Conservation (phyloP, 92 coral and sea anemone species). For the Zoanthus sociatus region DNA sequence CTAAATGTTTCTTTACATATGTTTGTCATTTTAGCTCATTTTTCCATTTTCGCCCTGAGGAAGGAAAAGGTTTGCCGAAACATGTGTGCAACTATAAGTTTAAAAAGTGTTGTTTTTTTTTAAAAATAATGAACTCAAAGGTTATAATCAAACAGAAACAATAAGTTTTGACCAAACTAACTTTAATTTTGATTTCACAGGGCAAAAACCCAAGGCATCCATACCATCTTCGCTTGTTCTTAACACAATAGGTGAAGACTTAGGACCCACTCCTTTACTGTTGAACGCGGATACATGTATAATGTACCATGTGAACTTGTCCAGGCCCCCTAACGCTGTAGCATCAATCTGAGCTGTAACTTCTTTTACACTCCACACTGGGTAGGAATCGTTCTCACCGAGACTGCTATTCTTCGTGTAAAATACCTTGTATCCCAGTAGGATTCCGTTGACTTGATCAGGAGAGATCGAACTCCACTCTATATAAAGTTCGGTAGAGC, state of each 20-base stretch:
- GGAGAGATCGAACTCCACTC: constrained; percentile 82
- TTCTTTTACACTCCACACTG: constrained; percentile 8
- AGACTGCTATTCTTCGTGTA: constrained; percentile 22
- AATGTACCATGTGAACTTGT: constrained; percentile 78
- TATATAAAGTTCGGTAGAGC: constrained; percentile 86
- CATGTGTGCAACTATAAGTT: no score
- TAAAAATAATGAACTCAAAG: no score
- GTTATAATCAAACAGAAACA: no score
- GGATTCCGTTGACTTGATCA: constrained; percentile 72
- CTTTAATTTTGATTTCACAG: neutral
- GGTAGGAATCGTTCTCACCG: neutral
- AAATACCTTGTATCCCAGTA: constrained; percentile 50
- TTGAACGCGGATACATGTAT: constrained; percentile 85
- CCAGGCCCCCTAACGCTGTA: constrained; percentile 60
- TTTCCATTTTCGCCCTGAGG: no score
- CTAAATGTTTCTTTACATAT: no score
- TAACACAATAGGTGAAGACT: constrained; percentile 57
- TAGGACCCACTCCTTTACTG: constrained; percentile 90
- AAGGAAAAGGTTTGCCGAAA: no score
- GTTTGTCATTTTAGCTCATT: no score
- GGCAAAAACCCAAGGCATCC: neutral
- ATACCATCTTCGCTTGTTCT: constrained; percentile 94
- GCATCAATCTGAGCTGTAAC: constrained; percentile 62
- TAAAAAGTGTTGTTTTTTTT: no score
- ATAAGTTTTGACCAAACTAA: no score